These are phyloP conservation scores for Metacarcinus magister DNA, from an alignment of 2,888 invertebrate species.

Conservation along the genomic window DNA sequence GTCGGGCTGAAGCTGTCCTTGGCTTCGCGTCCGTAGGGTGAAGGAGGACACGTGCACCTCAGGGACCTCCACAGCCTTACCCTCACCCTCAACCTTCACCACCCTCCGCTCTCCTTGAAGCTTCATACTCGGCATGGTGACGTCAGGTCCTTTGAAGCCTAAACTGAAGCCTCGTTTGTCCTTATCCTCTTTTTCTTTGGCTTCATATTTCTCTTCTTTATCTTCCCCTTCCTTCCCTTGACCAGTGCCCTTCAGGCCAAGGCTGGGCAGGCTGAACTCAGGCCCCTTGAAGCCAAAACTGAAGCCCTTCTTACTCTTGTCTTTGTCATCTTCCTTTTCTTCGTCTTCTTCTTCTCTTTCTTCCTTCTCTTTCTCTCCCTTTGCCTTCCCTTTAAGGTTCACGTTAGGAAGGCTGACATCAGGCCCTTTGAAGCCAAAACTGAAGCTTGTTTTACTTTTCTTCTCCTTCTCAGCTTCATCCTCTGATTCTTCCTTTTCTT, in stretches of 20 bases:
- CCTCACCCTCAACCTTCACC: not conserved
- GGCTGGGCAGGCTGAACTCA: conserved; percentile 68
- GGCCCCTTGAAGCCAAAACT: conserved; percentile 76
- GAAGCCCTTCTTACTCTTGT: conserved; percentile 71
- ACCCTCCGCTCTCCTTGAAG: not conserved
- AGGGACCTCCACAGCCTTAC: not conserved
- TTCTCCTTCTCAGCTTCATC: conserved; percentile 30
- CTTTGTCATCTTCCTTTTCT: conserved; percentile 30
- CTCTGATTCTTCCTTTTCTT: not conserved
- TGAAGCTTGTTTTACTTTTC: conserved; percentile 13
- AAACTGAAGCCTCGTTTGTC: conserved; percentile 59
- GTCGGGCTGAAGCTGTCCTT: not conserved
- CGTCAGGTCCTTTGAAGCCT: conserved; percentile 63
- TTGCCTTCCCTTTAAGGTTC: not conserved
- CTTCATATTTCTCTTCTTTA: not conserved
- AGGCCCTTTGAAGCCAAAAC: conserved; percentile 62
- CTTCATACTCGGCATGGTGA: conserved; percentile 60
- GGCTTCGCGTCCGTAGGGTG: not conserved
- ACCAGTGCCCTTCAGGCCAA: conserved; percentile 56
- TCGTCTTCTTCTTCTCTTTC: not conserved
- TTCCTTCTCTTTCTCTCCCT: conserved; percentile 8
- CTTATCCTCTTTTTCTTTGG: not conserved
- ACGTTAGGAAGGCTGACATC: conserved; percentile 63
- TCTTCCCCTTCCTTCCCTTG: not conserved
- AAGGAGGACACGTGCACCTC: not conserved